A percentile compares a stretch with the other conserved stretches of the same genome.
phyloP scores from a whole-genome alignment of 2,888 invertebrate species.

The Flexamia atlantica region DNA sequence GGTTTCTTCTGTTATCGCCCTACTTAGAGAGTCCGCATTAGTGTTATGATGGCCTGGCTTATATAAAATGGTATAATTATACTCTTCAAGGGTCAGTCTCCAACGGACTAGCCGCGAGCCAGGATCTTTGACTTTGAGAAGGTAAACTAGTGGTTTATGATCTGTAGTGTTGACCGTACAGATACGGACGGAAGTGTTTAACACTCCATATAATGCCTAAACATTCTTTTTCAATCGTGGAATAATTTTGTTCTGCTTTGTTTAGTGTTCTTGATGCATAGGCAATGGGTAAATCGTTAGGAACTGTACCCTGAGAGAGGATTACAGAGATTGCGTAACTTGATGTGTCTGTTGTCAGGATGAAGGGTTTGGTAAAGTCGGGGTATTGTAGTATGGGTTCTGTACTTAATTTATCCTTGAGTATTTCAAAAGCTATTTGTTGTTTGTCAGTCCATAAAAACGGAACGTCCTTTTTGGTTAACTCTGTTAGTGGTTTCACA shows the following conservation, averaged over 20 bases:
- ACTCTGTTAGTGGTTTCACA: conserved; percentile 44
- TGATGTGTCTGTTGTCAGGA: conserved; percentile 61
- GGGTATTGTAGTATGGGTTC: conserved; percentile 48
- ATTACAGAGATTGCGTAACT: conserved; percentile 35
- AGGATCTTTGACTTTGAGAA: conserved; percentile 22
- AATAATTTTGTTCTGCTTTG: conserved; percentile 60
- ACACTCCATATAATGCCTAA: conserved; percentile 48
- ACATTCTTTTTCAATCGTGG: conserved; percentile 46
- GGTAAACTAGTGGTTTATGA: conserved; percentile 24
- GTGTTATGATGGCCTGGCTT: too few species aligned
- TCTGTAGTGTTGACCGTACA: conserved; percentile 46
- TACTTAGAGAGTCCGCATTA: too few species aligned
- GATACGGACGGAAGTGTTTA: conserved; percentile 44
- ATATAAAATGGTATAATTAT: too few species aligned
- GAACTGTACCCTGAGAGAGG: conserved; percentile 48
- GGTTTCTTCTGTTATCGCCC: not conserved
- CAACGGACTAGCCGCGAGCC: not conserved
- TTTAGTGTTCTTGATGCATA: conserved; percentile 56
- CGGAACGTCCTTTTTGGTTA: conserved; percentile 1
- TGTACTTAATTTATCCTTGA: conserved; percentile 59
- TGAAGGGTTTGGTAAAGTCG: conserved; percentile 58
- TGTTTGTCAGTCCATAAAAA: conserved; percentile 57
- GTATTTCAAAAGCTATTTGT: conserved; percentile 60
- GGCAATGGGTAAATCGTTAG: conserved; percentile 43
- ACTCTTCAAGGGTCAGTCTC: conserved; percentile 17